Conservation (phyloP, 2,113 vertebrate genomes). For the Pseudorasbora parva region DNA sequence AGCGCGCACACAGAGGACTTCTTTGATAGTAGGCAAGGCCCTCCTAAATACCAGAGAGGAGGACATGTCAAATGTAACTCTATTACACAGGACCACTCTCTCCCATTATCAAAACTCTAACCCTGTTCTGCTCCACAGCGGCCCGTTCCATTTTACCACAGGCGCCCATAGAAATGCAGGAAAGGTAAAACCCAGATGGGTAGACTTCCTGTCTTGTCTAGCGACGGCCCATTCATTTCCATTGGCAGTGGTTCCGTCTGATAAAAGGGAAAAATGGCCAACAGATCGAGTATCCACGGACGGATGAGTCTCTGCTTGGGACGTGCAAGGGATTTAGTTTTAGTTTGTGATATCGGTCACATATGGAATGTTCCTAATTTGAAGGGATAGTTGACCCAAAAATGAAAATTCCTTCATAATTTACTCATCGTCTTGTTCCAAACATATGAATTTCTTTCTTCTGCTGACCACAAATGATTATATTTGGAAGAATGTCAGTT, state of each 20-base stretch:
- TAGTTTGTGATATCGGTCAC: constrained; percentile 48
- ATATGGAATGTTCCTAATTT: background rate
- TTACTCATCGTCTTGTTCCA: no score
- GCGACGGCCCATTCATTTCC: constrained; percentile 61
- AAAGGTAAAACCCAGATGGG: constrained; percentile 66
- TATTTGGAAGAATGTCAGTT: no score
- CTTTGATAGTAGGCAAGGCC: constrained; percentile 55
- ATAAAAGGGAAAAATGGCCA: constrained; percentile 61
- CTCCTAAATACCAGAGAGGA: constrained; percentile 59
- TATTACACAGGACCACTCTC: constrained; percentile 60
- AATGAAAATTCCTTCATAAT: no score
- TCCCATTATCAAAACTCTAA: constrained; percentile 63
- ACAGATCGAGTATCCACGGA: constrained; percentile 54
- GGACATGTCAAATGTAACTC: constrained; percentile 64
- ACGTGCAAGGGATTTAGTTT: constrained; percentile 54
- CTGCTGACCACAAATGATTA: no score
- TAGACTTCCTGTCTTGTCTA: constrained; percentile 70
- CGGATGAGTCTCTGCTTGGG: constrained; percentile 44
- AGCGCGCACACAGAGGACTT: constrained; percentile 59
- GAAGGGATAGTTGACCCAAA: no score
- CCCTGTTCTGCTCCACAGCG: constrained; percentile 58
- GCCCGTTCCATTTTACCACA: constrained; percentile 52
- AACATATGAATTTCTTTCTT: no score
- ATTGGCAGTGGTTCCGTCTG: constrained; percentile 65
- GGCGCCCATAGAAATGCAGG: constrained; percentile 58